Base-by-base conservation (phyloP, 2,797 vertebrate genomes). In the Anableps anableps region DNA sequence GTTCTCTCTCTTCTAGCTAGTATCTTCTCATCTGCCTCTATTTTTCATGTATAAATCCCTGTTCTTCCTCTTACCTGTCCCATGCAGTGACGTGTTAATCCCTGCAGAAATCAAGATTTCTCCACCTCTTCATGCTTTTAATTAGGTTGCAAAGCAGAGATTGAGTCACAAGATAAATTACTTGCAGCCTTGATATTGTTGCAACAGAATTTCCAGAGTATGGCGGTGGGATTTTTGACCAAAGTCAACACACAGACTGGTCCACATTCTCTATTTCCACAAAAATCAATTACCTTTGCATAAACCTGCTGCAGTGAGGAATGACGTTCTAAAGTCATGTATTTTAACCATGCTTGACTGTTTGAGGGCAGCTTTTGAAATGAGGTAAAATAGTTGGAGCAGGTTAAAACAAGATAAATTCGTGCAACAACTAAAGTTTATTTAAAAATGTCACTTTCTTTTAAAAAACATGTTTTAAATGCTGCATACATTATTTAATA, bases 81-180 rank as follows among this genome's bases (percentile, higher is more conserved):
- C 76, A 84, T 84, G 77, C 89, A 88, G 90, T 83, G 84, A 88
- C 85, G 87, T 90, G 86, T 94, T 93, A 89, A 89, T 92, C 89
- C 86, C 89, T 77, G 76, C 72, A 77, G 89, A 94, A 94, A 93
- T 88, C 81, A 91, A 90, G 89, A 89, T 85, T 93, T 91, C 84
- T 85, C 92, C 88, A 88, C 89, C 92, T 93, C 94, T 93, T 94
- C 92, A 93, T 93, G 95, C 92, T 91, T 95, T 95, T 94, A 94
- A 95, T 96, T 95, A 93, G 93, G 91, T 89, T 88, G 87, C 85
- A 86, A 91, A 92, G 90, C 91, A 87, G 85, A 81, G 84, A 90
- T 78, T 55, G 77, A 85, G 88, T 89, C 86, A 86, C 89, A 90
- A 95, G 93, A 96, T 92, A 86, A 94, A 95, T 95, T 93, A 95